Conservation (phyloP, 2,888 invertebrate species). For the Leuctra nigra region DNA sequence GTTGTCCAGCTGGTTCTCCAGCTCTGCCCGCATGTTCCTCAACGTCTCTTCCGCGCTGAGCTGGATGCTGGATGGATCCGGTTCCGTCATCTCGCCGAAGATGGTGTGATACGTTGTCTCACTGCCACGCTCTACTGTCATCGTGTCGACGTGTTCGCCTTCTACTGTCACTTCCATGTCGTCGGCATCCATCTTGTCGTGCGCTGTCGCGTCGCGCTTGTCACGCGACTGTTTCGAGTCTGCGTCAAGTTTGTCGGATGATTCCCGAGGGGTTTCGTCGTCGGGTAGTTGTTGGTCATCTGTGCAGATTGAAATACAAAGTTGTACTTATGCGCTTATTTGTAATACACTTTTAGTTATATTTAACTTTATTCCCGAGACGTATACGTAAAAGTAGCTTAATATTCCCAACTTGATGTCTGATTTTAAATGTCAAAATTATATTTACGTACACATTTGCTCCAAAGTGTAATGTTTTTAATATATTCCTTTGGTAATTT, state of each 20-base stretch:
- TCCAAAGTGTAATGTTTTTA: no score
- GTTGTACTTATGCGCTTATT: no score
- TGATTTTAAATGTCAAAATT: no score
- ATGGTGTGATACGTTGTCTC: conserved; percentile 75
- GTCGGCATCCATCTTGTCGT: conserved; percentile 34
- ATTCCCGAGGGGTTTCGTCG: not conserved
- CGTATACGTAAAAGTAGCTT: no score
- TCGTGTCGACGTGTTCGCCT: conserved; percentile 65
- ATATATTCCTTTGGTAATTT: no score
- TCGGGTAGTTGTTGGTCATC: not conserved
- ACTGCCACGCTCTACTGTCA: conserved; percentile 55
- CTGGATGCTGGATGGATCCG: conserved; percentile 22
- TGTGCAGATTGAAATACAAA: not conserved
- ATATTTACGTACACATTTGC: no score
- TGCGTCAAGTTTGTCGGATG: not conserved
- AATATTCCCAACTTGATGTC: no score
- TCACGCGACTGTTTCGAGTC: not conserved
- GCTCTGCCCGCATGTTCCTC: conserved; percentile 42
- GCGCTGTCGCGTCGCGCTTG: conserved; percentile 29
- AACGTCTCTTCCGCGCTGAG: conserved; percentile 38
- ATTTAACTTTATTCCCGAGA: no score
- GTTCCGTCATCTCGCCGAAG: conserved; percentile 31
- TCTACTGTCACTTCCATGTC: conserved; percentile 49
- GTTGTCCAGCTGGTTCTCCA: conserved; percentile 45
- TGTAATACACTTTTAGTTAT: no score